These are phyloP conservation scores for Sipha flava DNA, from an alignment of 1,140 invertebrate genomes.

Conservation along the genomic window DNA sequence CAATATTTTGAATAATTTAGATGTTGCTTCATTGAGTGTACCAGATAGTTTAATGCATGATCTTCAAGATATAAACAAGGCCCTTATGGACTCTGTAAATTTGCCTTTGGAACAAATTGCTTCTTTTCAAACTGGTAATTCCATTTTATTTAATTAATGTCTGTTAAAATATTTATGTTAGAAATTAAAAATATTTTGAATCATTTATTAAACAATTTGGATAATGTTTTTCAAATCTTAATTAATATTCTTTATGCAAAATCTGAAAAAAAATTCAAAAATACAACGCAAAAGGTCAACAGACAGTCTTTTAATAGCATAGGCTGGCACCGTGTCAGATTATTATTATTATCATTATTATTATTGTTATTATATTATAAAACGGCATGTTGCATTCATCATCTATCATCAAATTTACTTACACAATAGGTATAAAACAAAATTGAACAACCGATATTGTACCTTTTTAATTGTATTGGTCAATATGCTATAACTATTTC, in stretches of 20 bases:
- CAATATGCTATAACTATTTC: not conserved
- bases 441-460: not conserved
- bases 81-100: not conserved
- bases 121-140: conserved; percentile 8
- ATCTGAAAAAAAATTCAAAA: not conserved
- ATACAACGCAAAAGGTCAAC: conserved; percentile 22
- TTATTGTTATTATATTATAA: not conserved
- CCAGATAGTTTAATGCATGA: not conserved
- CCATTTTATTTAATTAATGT: not conserved
- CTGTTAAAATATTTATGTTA: not conserved
- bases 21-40: conserved; percentile 15
- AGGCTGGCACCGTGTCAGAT: conserved; percentile 15
- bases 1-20: not conserved
- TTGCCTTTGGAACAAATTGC: conserved; percentile 3
- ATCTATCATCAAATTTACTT: not conserved
- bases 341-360: not conserved
- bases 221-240: conserved; percentile 13
- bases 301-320: conserved; percentile 30
- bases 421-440: not conserved
- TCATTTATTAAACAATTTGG: not conserved
- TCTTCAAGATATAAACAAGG: not conserved
- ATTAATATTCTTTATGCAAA: conserved; percentile 1
- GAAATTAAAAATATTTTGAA: not conserved
- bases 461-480: not conserved
- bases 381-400: not conserved